These are phyloP conservation scores for Odontomyia ornata DNA, from an alignment of 2,888 invertebrate species.

Conservation along the genomic window DNA sequence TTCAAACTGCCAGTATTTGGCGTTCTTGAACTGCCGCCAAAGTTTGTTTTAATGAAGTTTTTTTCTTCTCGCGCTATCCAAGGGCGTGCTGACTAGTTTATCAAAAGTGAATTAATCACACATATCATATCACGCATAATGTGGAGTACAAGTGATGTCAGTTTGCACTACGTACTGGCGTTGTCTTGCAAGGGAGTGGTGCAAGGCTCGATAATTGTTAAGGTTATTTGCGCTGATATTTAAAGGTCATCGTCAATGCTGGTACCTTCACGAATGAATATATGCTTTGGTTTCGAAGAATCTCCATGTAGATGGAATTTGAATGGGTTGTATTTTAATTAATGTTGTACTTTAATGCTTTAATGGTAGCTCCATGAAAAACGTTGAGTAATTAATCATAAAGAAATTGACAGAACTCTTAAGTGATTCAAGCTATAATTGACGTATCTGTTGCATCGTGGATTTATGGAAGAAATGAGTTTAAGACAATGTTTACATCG, in stretches of 20 bases:
- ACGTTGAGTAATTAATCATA: no score
- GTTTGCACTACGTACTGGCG: neutral
- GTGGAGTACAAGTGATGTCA: no score
- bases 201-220: neutral
- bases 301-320: no score
- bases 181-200: neutral
- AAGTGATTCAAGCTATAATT: no score
- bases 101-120: constrained; percentile 21
- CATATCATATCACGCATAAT: neutral
- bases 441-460: no score
- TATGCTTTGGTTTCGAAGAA: no score
- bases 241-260: neutral
- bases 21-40: constrained; percentile 21
- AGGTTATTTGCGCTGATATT: neutral
- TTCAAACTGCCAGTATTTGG: neutral
- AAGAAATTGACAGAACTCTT: no score
- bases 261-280: neutral
- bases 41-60: constrained; percentile 14
- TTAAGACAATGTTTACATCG: no score
- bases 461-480: no score
- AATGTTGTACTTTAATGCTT: no score
- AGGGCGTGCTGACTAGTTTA: constrained; percentile 12
- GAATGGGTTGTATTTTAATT: no score
- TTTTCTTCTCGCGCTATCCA: neutral
- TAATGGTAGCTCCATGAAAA: no score